Evolutionary conservation across 2,113 vertebrate genomes (phyloP).

Genomic region (Ovibos moschatus): DNA sequence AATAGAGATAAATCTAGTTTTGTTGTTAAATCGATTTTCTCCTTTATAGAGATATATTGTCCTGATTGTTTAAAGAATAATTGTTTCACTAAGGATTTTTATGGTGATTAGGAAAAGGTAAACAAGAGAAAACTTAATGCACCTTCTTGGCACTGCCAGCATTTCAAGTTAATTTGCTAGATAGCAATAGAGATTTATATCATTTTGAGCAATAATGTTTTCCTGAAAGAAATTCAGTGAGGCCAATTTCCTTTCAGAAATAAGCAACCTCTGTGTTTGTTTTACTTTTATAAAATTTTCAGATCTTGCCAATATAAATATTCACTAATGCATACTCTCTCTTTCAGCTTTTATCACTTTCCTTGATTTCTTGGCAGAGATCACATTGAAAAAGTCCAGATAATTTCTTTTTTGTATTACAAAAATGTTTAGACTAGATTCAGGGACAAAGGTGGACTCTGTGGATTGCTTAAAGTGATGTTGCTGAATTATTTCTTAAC

Average conservation of each 20-base stretch:
- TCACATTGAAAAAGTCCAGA: slow-evolving; percentile 79
- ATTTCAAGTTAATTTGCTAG: slow-evolving; percentile 73
- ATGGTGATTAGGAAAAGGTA: slow-evolving; percentile 82
- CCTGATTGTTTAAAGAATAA: slow-evolving; percentile 89
- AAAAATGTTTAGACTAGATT: slow-evolving; percentile 77
- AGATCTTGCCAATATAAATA: slow-evolving; percentile 87
- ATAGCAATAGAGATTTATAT: slow-evolving; percentile 79
- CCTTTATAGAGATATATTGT: slow-evolving; percentile 83
- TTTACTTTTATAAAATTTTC: slow-evolving; percentile 82
- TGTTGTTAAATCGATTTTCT: slow-evolving; percentile 90
- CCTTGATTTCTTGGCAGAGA: slow-evolving; percentile 74
- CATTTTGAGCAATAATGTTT: slow-evolving; percentile 74
- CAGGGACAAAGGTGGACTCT: slow-evolving; percentile 70
- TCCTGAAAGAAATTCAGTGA: slow-evolving; percentile 77
- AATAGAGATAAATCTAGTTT: slow-evolving; percentile 90
- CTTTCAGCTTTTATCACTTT: slow-evolving; percentile 81
- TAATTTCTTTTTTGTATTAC: slow-evolving; percentile 66
- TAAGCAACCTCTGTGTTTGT: slow-evolving; percentile 80
- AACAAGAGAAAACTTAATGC: slow-evolving; percentile 82
- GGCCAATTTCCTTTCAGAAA: slow-evolving; percentile 81
- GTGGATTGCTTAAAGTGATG: slow-evolving; percentile 66
- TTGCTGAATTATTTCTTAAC: slow-evolving; percentile 60
- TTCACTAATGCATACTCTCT: slow-evolving; percentile 82
- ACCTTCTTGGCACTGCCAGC: slow-evolving; percentile 73
- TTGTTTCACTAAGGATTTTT: slow-evolving; percentile 83